A percentile compares a stretch with the other conserved stretches of the same genome.
These are phyloP conservation scores for Trialeurodes vaporariorum DNA, from an alignment of 1,140 invertebrate species.

Conservation along the genomic window DNA sequence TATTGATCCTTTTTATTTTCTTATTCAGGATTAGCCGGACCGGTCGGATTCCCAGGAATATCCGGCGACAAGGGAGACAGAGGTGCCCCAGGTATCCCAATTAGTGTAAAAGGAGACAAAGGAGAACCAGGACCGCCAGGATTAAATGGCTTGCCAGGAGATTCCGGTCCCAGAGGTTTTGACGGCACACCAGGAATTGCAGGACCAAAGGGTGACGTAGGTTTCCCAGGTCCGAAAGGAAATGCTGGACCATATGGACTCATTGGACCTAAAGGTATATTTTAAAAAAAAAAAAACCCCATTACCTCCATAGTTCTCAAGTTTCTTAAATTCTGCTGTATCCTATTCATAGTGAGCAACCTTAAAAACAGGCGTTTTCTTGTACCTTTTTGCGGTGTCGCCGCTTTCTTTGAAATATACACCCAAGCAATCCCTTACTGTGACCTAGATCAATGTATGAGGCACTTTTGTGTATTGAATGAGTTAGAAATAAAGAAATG, in stretches of 20 bases:
- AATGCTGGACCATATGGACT: constrained; percentile 33
- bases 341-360: too few species aligned
- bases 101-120: constrained; percentile 25
- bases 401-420: too few species aligned
- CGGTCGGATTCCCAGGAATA: constrained; percentile 31
- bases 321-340: too few species aligned
- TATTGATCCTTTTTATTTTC: background rate
- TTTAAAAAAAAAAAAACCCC: too few species aligned
- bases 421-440: too few species aligned
- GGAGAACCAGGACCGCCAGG: constrained; percentile 48
- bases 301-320: too few species aligned
- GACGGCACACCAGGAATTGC: constrained; percentile 16
- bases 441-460: too few species aligned
- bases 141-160: constrained; percentile 35
- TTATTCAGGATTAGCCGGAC: constrained; percentile 13
- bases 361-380: too few species aligned
- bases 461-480: too few species aligned
- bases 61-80: constrained; percentile 27
- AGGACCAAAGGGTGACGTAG: constrained; percentile 51
- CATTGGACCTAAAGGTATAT: constrained; percentile 41
- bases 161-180: constrained; percentile 9
- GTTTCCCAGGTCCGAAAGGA: constrained; percentile 46
- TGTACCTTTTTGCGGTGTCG: too few species aligned
- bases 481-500: too few species aligned
- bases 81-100: constrained; percentile 15